Evolutionary conservation across 2,113 vertebrate genomes (phyloP).

Genomic region (Rhineura floridana): DNA sequence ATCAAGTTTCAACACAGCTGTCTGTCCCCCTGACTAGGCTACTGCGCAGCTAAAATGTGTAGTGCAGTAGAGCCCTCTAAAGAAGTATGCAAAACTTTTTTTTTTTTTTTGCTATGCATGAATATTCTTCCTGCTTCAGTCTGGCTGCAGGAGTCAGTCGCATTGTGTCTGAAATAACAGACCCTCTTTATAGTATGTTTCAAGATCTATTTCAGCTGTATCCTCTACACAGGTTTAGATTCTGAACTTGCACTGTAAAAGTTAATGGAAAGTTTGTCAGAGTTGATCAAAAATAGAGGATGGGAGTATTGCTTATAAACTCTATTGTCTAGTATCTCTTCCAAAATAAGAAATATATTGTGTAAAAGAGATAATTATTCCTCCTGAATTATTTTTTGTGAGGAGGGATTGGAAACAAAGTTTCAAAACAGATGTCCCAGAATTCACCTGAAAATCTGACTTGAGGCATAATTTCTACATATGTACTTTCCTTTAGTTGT

Average conservation of each 20-base stretch:
- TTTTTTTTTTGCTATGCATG: neutral
- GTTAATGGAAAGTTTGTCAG: neutral
- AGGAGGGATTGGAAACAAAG: neutral
- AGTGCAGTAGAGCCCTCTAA: neutral
- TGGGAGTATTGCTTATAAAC: neutral
- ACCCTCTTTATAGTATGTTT: neutral
- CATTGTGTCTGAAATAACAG: neutral
- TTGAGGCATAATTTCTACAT: neutral
- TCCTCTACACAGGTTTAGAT: neutral
- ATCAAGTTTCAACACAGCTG: conserved; percentile 20
- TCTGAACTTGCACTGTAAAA: neutral
- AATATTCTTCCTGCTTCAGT: neutral
- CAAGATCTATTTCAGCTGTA: neutral
- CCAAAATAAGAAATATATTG: neutral
- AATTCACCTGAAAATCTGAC: neutral
- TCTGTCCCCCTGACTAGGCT: neutral
- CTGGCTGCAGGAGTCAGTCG: neutral
- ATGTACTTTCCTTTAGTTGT: neutral
- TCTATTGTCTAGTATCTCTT: too few relatives aligned
- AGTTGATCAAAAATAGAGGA: neutral
- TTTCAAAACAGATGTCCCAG: neutral
- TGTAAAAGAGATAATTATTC: neutral
- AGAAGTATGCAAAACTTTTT: neutral
- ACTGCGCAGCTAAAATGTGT: neutral
- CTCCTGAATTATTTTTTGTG: neutral